Base-by-base conservation (phyloP, 2,113 vertebrate genomes). In the Sapayoa aenigma region DNA sequence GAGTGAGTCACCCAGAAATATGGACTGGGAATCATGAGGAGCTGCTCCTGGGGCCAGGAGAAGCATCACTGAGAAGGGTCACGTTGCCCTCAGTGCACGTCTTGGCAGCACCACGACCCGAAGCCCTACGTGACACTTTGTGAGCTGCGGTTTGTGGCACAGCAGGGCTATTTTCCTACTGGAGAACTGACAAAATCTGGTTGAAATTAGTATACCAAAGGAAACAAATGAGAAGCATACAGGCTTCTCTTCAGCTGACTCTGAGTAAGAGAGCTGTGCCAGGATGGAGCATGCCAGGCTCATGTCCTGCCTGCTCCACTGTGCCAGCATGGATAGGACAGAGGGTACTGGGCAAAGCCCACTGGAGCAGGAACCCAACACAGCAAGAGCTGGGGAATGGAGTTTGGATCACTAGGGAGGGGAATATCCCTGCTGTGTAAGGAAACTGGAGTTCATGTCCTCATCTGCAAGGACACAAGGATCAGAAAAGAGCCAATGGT, bases 151-250 rank as follows among this genome's bases (percentile, higher is more conserved):
- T 55, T 55, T 35, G 56, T 58, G 95, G 93, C 87, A 71, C 6
- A 0, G 13, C 0, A 2, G 37, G 87, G 78, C 42, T 58, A 5
- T 72, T 88, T 79, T 87, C 82, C 92, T 78, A 0, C 18, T 95
- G 93, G 92, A 89, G 52, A 56, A 87, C 81, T 94, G 87, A 91
- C 81, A 94, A 75, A 93, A 56, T 89, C 93, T 96, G 93, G 35
- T 82, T 87, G 90, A 17, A 94, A 94, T 96, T 89, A 93, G 35
- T 56, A 15, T 30, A 56, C 56, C 93, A 87, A 82, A 82, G 93
- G 50, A 78, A 41, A 87, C 52, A 94, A 95, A 93, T 65, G 24
- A 95, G 81, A 94, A 95, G 77, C 96, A 93, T 9, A 37, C 81
- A 33, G 77, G 47, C 73, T 87, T 15, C 69, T 73, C 62, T 44